Evolutionary conservation across 2,113 vertebrate genomes (phyloP).

Genomic region (Varanus salvator): DNA sequence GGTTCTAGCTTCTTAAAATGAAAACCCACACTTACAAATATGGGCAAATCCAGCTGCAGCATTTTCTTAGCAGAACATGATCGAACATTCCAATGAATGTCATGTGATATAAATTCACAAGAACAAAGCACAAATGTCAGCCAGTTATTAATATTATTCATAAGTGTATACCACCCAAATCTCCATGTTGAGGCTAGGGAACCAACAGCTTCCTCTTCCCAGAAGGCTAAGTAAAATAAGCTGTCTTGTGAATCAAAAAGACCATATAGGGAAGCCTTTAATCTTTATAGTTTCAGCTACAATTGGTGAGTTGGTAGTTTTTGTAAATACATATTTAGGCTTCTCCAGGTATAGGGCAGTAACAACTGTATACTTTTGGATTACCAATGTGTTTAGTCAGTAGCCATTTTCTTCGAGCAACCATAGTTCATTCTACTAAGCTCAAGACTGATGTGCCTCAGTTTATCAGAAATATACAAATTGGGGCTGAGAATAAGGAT

Average conservation of each 20-base stretch:
- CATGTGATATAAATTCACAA: slow-evolving; percentile 70
- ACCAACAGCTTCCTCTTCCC: slow-evolving; percentile 63
- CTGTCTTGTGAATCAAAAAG: slow-evolving; percentile 64
- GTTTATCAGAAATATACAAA: slow-evolving; percentile 57
- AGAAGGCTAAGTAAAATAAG: slow-evolving; percentile 69
- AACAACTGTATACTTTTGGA: slow-evolving; percentile 69
- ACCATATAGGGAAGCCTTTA: slow-evolving; percentile 56
- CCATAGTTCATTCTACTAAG: slow-evolving; percentile 54
- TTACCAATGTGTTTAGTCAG: slow-evolving; percentile 61
- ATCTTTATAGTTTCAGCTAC: slow-evolving; percentile 59
- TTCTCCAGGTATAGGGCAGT: slow-evolving; percentile 63
- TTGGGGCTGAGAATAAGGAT: slow-evolving; percentile 67
- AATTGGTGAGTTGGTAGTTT: slow-evolving; percentile 63
- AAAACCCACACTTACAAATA: slow-evolving; percentile 70
- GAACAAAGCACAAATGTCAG: slow-evolving; percentile 74
- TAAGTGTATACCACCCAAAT: slow-evolving; percentile 53
- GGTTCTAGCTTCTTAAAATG: slow-evolving; percentile 63
- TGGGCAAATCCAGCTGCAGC: slow-evolving; percentile 68
- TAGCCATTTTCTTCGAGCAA: slow-evolving; percentile 63
- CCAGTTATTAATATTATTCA: slow-evolving; percentile 68
- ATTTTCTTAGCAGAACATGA: slow-evolving; percentile 73
- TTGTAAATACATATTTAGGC: slow-evolving; percentile 58
- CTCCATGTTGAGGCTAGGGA: slow-evolving; percentile 61
- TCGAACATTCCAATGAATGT: slow-evolving; percentile 68
- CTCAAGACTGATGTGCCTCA: slow-evolving; percentile 57